Base-by-base conservation (phyloP, 2,888 invertebrate genomes). In the Gortyna flavago region DNA sequence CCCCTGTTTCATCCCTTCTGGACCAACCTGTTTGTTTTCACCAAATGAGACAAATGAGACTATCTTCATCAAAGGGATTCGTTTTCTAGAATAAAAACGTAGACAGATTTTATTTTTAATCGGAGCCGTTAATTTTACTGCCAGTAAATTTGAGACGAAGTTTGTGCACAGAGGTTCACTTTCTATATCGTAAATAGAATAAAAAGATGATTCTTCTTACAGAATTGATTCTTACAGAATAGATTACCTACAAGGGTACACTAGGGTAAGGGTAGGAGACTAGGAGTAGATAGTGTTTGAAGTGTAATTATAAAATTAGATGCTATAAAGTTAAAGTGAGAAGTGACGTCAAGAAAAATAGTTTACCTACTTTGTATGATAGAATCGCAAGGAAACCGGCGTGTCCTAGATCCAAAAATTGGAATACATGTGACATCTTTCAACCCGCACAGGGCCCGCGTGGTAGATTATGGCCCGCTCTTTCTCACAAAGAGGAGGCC, bases 1-100 rank as follows among this genome's bases (percentile, higher is more conserved):
- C 72, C 65, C 9, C 65, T 16, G 67, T 57, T 83, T 66, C 57
- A 57, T 59, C 51, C n/a, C 29, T 69, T 80, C 75, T 75, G 69
- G 80, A 85, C 71, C 25, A n/a, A 80, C 57, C 32, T 25, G 41
- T 75, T 83, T 72, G 59, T 75, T 80, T 75, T 61, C 44, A 68
- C 54, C 75, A n/a, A n/a, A n/a, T n/a, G n/a, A n/a, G n/a, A n/a
- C n/a, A n/a, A n/a, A n/a, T n/a, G n/a, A n/a, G n/a, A n/a, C n/a
- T n/a, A n/a, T n/a, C n/a, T n/a, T n/a, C n/a, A n/a, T n/a, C 32
- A 65, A 62, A 82, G 71, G 64, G 38, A 64, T 67, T 68, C 44
- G 8, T 69, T 71, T 84, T 59, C 18, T 67, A 11, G 9, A 74
- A 32, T n/a, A n/a, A 35, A 72, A 57, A 54, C 7, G 38, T 11